These are phyloP conservation scores for Diorhabda sublineata DNA, from an alignment of 1,140 invertebrate species.

Conservation along the genomic window DNA sequence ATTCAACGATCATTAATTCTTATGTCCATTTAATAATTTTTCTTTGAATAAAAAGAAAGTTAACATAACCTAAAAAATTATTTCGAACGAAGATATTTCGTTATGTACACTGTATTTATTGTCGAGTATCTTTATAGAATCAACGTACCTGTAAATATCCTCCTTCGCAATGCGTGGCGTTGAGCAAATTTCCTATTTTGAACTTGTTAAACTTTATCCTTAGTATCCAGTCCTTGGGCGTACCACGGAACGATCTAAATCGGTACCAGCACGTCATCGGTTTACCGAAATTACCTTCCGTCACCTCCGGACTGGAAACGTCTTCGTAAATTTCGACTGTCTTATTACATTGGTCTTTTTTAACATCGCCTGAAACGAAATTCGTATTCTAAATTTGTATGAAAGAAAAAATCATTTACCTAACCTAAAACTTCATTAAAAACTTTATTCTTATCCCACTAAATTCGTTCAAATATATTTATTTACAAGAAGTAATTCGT, in stretches of 20 bases:
- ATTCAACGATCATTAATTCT: too few relatives aligned
- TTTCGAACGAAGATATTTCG: too few relatives aligned
- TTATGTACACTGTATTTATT: too few relatives aligned
- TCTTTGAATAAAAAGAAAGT: too few relatives aligned
- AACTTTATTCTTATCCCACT: too few relatives aligned
- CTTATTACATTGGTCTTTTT: conserved; percentile 82
- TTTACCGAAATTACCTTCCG: conserved; percentile 71
- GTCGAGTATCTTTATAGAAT: too few relatives aligned
- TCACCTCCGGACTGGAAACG: conserved; percentile 80
- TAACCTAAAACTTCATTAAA: too few relatives aligned
- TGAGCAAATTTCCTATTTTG: conserved; percentile 81
- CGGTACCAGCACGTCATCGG: conserved; percentile 85
- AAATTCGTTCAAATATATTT: neutral
- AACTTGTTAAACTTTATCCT: conserved; percentile 87
- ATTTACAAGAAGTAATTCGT: neutral
- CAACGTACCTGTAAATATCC: conserved; percentile 76
- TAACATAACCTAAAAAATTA: too few relatives aligned
- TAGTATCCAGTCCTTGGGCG: conserved; percentile 82
- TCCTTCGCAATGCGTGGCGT: conserved; percentile 79
- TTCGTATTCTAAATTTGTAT: too few relatives aligned
- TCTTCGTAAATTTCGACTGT: conserved; percentile 90
- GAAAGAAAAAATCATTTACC: too few relatives aligned
- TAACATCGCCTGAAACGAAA: conserved; percentile 56
- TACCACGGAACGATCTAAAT: conserved; percentile 77
- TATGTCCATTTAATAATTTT: too few relatives aligned